These are phyloP conservation scores for Betta splendens DNA, from an alignment of 2,797 vertebrate species.

Conservation along the genomic window DNA sequence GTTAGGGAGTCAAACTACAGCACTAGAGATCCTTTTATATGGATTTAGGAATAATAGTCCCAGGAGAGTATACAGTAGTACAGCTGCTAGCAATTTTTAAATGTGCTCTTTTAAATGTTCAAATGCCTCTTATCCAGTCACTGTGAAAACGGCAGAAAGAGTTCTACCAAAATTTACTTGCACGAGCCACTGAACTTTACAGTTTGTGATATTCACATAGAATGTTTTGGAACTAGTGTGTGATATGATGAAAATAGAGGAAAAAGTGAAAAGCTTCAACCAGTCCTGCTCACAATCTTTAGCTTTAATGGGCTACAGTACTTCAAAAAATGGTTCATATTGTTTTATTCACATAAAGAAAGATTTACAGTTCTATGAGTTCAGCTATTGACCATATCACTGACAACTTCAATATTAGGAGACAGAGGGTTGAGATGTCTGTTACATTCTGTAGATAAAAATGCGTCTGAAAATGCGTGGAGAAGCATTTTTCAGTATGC, in stretches of 20 bases:
- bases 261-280: constrained; percentile 10
- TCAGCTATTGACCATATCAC: neutral
- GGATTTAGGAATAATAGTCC: constrained; percentile 12
- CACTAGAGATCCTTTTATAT: constrained; percentile 3
- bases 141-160: constrained; percentile 11
- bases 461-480: constrained; percentile 9
- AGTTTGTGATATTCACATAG: neutral
- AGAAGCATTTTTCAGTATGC: too few relatives aligned
- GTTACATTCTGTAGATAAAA: neutral
- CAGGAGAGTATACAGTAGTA: neutral
- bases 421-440: neutral
- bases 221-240: neutral
- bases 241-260: constrained; percentile 1
- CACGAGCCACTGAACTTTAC: constrained; percentile 1
- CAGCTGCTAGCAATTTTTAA: constrained; percentile 4
- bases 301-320: constrained; percentile 11
- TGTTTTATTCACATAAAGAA: constrained; percentile 4
- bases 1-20: constrained; percentile 2
- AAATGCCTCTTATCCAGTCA: constrained; percentile 3
- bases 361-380: neutral
- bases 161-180: constrained; percentile 8
- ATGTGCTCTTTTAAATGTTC: neutral
- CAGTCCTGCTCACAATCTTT: constrained; percentile 15
- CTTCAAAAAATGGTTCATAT: neutral
- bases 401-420: constrained; percentile 8